phyloP scores from a whole-genome alignment of 2,888 invertebrate genomes.

The Diogma glabrata region DNA sequence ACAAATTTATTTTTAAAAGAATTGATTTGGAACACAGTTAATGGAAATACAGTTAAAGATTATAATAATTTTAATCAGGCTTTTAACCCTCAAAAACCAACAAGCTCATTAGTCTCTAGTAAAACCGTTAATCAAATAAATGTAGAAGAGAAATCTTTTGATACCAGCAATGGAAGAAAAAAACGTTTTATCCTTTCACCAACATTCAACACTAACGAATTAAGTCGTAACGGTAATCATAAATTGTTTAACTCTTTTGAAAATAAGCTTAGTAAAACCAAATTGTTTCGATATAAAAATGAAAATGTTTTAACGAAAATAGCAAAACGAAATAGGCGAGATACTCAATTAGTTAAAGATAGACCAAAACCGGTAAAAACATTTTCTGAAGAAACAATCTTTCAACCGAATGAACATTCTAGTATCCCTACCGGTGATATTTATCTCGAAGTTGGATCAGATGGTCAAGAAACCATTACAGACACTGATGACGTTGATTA shows the following conservation, averaged over 20 bases:
- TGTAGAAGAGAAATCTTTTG: too few relatives aligned
- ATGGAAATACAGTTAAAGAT: not conserved
- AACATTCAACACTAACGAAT: too few relatives aligned
- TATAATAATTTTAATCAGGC: not conserved
- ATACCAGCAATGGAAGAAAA: too few relatives aligned
- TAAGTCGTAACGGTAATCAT: too few relatives aligned
- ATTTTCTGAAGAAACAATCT: constrained; percentile 9
- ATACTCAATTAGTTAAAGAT: not conserved
- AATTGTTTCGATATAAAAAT: not conserved
- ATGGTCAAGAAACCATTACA: constrained; percentile 1
- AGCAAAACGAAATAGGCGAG: not conserved
- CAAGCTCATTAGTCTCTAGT: not conserved
- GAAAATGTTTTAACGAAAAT: not conserved
- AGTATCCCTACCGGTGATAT: constrained; percentile 19
- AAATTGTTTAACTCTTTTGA: not conserved
- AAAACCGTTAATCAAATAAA: not conserved
- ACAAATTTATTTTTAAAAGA: constrained; percentile 2
- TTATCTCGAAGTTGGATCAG: constrained; percentile 16
- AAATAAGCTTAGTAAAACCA: not conserved
- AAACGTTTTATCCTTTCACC: too few relatives aligned
- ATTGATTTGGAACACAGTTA: not conserved
- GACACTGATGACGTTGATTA: constrained; percentile 17
- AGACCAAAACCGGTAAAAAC: constrained; percentile 1
- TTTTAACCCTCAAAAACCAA: not conserved
- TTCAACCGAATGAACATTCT: constrained; percentile 16